These are phyloP conservation scores for Catostylus mosaicus DNA, from an alignment of 30 jellyfish, hydroid and myxozoan genomes.

Conservation along the genomic window DNA sequence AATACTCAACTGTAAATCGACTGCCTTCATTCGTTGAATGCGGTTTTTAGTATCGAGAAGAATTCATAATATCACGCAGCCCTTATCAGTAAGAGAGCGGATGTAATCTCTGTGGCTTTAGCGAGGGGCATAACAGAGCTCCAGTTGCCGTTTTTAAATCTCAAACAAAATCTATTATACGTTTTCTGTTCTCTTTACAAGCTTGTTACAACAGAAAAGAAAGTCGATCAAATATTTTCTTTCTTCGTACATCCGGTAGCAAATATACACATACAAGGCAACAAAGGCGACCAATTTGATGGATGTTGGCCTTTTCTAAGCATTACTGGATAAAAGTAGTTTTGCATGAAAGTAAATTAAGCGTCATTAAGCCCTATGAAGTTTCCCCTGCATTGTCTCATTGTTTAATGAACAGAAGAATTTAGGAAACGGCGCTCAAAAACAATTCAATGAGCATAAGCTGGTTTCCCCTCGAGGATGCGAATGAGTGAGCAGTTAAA, in stretches of 20 bases:
- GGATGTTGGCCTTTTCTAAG: slow-evolving; percentile 58
- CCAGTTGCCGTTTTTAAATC: slow-evolving; percentile 59
- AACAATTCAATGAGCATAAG: slow-evolving; percentile 75
- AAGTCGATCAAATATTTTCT: slow-evolving; percentile 78
- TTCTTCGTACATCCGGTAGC: slow-evolving; percentile 78
- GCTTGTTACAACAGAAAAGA: slow-evolving; percentile 73
- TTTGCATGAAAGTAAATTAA: slow-evolving; percentile 72
- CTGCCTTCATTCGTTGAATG: slow-evolving; percentile 22
- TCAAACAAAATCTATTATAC: slow-evolving; percentile 54
- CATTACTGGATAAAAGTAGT: slow-evolving; percentile 70
- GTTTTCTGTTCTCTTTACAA: slow-evolving; percentile 53
- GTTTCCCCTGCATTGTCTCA: slow-evolving; percentile 78
- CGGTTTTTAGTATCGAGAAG: slow-evolving; percentile 53
- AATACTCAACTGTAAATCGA: not conserved
- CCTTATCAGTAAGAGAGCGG: slow-evolving; percentile 71
- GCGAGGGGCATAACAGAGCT: slow-evolving; percentile 60
- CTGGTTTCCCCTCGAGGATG: slow-evolving; percentile 77
- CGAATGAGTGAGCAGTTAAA: slow-evolving; percentile 66
- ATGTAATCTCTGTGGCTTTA: slow-evolving; percentile 73
- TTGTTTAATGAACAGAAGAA: slow-evolving; percentile 48
- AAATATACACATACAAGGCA: slow-evolving; percentile 50
- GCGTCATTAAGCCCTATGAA: slow-evolving; percentile 71
- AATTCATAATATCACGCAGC: slow-evolving; percentile 61
- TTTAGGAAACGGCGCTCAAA: slow-evolving; percentile 84
- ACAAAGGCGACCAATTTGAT: slow-evolving; percentile 65